Base-by-base conservation (phyloP, 2,888 invertebrate genomes). In the Mythimna ferrago region DNA sequence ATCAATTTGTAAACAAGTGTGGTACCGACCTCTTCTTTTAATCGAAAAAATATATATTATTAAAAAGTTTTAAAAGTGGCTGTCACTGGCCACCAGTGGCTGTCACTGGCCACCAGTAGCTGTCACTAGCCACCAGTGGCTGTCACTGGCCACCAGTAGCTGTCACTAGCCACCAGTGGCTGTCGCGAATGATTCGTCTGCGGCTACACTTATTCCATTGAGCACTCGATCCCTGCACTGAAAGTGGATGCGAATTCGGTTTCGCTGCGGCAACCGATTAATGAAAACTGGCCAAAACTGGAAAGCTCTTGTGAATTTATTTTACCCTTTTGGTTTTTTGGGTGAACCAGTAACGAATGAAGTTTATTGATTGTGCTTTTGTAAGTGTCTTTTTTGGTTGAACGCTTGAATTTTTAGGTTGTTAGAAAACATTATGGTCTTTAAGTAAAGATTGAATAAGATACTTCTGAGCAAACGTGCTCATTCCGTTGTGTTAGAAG, bases 211-310 rank as follows among this genome's bases (percentile, higher is more conserved):
- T 54, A 53, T 21, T 53, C 35, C 64, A 61, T 67, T 11, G 26
- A 19, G 11, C 56, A 48, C 56, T 67, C 60, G 54, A 54, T 54
- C 57, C 38, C 38, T 38, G 32, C 63, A 51, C 66, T 65, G 51
- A 26, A 44, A 54, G 7, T 61, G 66, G 19, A 56, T 35, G 32
- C 4, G 53, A 57, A 57, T 71, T 71, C 53, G 48, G 51, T 53
- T 81, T 80, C 56, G 9, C 53, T 65, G 79, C 66, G 66, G 66
- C 9, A 67, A 61, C 44, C 41, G 64, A 81, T 81, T 67, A 77
- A 76, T 81, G 76, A 76, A 64, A 79, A 76, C 44, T 53, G 64
- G n/a, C 60, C 51, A 41, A 76, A 76, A 64, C 57, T 56, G 35
- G n/a, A 51, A 53, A 21, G 35, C 38, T n/a, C 32, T 65, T 70